These are phyloP conservation scores for Tinamus guttatus DNA, from an alignment of 2,113 vertebrate species.

Conservation along the genomic window DNA sequence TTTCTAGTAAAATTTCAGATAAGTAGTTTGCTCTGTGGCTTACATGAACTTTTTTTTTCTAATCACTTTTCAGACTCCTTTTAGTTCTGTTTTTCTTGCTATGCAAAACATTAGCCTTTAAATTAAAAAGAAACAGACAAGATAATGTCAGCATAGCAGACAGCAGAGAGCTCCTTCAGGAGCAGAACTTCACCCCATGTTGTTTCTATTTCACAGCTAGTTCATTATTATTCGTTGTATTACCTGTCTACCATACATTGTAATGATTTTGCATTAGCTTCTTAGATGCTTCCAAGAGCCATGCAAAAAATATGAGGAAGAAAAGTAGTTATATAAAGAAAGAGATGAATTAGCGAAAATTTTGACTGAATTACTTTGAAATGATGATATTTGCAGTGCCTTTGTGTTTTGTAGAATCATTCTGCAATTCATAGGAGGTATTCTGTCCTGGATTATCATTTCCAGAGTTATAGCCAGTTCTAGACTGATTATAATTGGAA, in stretches of 20 bases:
- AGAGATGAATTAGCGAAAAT: background rate
- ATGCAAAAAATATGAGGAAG: background rate
- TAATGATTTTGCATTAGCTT: background rate
- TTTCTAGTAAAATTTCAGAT: background rate
- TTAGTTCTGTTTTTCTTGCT: background rate
- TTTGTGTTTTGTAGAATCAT: background rate
- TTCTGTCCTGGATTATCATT: background rate
- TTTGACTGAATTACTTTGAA: background rate
- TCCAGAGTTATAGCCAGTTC: background rate
- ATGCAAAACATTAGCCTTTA: background rate
- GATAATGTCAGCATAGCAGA: background rate
- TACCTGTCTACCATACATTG: background rate
- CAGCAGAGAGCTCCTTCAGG: background rate
- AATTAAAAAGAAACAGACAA: background rate
- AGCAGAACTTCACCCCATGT: background rate
- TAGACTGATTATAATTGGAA: background rate
- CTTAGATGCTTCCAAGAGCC: background rate
- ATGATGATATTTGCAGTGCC: background rate
- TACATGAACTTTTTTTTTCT: background rate
- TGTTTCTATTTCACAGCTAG: background rate
- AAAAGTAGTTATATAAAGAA: background rate
- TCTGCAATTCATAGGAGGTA: background rate
- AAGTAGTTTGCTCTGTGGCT: background rate
- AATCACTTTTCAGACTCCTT: background rate
- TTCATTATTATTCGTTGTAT: background rate